Conservation (phyloP, 2,113 vertebrate species). For the Acrocephalus arundinaceus region DNA sequence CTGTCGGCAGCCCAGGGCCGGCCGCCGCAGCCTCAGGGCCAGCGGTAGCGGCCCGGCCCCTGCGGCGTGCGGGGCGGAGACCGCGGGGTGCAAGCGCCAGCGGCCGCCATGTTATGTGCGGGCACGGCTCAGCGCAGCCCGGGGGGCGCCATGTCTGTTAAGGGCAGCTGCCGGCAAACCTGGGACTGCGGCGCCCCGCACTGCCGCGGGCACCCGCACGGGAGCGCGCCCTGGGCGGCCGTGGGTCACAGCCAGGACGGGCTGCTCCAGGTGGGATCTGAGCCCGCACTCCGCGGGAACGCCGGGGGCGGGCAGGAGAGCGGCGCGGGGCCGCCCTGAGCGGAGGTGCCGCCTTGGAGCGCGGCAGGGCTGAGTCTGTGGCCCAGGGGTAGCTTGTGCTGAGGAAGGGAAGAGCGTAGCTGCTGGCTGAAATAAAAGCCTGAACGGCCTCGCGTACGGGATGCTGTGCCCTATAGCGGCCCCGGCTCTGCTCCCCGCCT, state of each 20-base stretch:
- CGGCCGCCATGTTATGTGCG: background rate
- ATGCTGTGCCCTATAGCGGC: background rate
- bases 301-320: background rate
- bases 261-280: background rate
- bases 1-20: accelerated
- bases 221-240: background rate
- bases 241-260: background rate
- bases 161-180: background rate
- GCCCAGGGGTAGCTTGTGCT: accelerated
- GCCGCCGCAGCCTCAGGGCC: background rate
- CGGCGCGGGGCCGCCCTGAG: too few species aligned
- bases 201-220: background rate
- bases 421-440: background rate
- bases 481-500: background rate
- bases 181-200: background rate
- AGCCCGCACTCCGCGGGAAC: background rate
- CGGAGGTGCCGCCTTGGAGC: background rate
- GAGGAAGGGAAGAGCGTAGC: accelerated
- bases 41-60: background rate
- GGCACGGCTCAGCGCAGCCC: accelerated
- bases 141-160: background rate
- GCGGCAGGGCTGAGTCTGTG: accelerated
- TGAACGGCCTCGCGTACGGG: background rate
- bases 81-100: accelerated
- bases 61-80: background rate